Evolutionary conservation across 2,113 vertebrate species (phyloP).

Genomic region (Morone saxatilis): DNA sequence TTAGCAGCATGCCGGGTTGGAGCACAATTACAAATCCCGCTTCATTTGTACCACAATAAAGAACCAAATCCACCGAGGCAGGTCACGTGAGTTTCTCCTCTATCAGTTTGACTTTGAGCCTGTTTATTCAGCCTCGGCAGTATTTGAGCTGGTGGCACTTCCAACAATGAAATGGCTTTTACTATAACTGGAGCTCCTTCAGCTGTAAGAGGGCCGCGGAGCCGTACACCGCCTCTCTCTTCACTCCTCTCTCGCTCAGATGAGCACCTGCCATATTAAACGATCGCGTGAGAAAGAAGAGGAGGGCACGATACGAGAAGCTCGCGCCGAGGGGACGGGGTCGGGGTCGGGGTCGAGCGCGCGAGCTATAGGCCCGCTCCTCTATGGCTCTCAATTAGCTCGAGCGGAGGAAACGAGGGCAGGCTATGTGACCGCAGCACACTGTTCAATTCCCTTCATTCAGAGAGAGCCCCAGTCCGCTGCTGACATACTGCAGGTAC

Average conservation of each 20-base stretch:
- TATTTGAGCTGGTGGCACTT: not conserved
- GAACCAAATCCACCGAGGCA: constrained; percentile 13
- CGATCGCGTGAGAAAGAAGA: constrained; percentile 61
- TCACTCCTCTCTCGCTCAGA: constrained; percentile 7
- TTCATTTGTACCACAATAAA: constrained; percentile 19
- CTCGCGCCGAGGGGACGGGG: not conserved
- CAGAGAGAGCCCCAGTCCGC: not conserved
- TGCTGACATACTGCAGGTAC: not conserved
- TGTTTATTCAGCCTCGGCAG: not conserved
- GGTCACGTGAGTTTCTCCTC: constrained; percentile 24
- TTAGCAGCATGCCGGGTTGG: constrained; percentile 27
- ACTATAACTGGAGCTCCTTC: not conserved
- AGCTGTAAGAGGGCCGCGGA: not conserved
- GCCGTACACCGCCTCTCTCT: not conserved
- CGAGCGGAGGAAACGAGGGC: not conserved
- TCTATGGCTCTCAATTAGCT: not conserved
- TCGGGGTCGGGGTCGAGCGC: not conserved
- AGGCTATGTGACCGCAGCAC: not conserved
- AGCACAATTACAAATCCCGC: constrained; percentile 12
- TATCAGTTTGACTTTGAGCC: not conserved
- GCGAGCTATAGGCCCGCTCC: not conserved
- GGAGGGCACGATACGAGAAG: constrained; percentile 8
- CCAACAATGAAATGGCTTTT: not conserved
- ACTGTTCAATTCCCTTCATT: not conserved
- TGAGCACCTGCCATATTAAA: constrained; percentile 28